Conservation (phyloP, 2,888 invertebrate species). For the Pantelozetes paolii region DNA sequence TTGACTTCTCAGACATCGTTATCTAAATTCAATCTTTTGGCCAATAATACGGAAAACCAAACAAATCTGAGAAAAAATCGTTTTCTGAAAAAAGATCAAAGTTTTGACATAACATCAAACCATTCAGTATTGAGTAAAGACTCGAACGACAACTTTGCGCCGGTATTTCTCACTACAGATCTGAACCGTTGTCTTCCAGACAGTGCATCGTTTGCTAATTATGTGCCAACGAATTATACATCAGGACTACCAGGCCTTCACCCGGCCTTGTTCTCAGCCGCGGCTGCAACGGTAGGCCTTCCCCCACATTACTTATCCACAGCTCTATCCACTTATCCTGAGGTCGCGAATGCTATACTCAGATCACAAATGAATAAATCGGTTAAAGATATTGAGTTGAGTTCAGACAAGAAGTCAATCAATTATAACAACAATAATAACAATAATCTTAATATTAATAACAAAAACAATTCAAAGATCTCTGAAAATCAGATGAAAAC, state of each 20-base stretch:
- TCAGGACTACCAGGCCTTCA: conserved; percentile 29
- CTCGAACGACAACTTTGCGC: conserved; percentile 8
- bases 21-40: conserved; percentile 15
- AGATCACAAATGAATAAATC: conserved; percentile 36
- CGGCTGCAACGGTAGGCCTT: conserved; percentile 40
- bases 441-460: neutral
- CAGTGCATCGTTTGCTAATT: conserved; percentile 14
- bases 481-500: too few species aligned
- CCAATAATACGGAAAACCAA: neutral
- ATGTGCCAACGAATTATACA: conserved; percentile 37
- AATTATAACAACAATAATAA: neutral
- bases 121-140: conserved; percentile 20
- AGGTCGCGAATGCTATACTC: conserved; percentile 44
- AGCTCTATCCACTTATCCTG: conserved; percentile 43
- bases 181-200: conserved; percentile 29
- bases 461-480: conserved; percentile 1
- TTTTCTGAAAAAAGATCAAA: neutral
- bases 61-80: neutral
- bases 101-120: conserved; percentile 15
- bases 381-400: conserved; percentile 15
- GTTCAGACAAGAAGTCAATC: neutral
- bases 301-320: conserved; percentile 41
- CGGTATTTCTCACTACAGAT: conserved; percentile 46
- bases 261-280: conserved; percentile 39
- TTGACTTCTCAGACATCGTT: neutral